These are phyloP conservation scores for Agriopis marginaria DNA, from an alignment of 2,888 invertebrate species.

Conservation along the genomic window DNA sequence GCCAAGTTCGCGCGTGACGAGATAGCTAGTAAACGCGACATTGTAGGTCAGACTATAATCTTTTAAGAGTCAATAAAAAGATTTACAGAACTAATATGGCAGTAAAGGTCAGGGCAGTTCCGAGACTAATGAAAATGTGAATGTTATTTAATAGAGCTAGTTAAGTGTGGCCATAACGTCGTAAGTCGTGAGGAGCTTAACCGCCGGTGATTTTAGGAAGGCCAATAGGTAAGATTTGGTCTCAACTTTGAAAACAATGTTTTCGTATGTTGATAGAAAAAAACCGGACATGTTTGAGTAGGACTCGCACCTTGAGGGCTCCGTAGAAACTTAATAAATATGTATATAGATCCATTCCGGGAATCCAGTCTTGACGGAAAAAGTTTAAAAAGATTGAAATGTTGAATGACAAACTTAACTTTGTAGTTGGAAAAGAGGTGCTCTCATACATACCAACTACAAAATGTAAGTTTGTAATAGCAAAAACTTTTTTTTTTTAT, in stretches of 20 bases:
- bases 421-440: too few species aligned
- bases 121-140: constrained; percentile 40
- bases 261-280: not conserved
- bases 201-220: constrained; percentile 23
- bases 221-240: constrained; percentile 6
- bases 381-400: too few species aligned
- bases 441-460: too few species aligned
- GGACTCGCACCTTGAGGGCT: too few species aligned
- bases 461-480: too few species aligned
- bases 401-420: too few species aligned
- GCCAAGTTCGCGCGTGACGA: not conserved
- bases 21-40: constrained; percentile 4
- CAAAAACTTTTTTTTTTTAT: too few species aligned
- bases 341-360: too few species aligned
- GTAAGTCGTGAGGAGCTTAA: constrained; percentile 34
- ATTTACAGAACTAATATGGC: constrained; percentile 38
- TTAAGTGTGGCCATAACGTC: constrained; percentile 1
- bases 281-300: not conserved
- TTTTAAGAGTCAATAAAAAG: constrained; percentile 42
- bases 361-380: too few species aligned
- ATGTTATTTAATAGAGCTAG: constrained; percentile 34
- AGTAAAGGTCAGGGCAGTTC: constrained; percentile 41
- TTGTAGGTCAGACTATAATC: constrained; percentile 6
- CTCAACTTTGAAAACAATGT: constrained; percentile 2
- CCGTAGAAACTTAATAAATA: too few species aligned